Evolutionary conservation across 2,113 vertebrate species (phyloP), one percentile per base, ranked within the genome.

Genomic region (Thunnus maccoyii): DNA sequence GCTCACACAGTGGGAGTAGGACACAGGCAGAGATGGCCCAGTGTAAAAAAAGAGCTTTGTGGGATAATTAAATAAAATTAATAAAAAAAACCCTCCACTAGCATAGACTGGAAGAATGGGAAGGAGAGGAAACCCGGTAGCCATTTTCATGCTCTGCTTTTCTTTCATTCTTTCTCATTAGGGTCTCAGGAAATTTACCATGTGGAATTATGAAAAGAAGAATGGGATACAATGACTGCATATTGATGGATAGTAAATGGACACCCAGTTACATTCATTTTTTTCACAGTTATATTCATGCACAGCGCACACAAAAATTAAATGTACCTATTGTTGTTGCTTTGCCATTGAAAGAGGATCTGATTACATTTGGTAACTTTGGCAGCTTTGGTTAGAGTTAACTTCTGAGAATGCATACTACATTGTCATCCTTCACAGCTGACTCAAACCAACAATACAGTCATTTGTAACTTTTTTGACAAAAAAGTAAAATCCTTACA

Each of bases 41-140:
- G 86, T 90, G 77, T 84, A 89, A 92, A 94, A 83, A 80, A 91
- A 91, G 73, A 79, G 87, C 86, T 93, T 91, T 87, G 86, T 85
- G 88, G 88, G 88, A 95, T 96, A 96, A 96, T 96, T 95, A 95
- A 95, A 95, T 95, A 93, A 94, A 95, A 95, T 94, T 93, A 92
- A 94, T 94, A 94, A 94, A 92, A 92, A 93, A 88, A 76, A 56
- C 69, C 41, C 56, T 86, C 74, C 65, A 78, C 86, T 27, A 68
- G 81, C 83, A 79, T 50, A 83, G 82, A 83, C 71, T 71, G 79
- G 72, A 75, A 93, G 87, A 95, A 92, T 85, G 76, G 78, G 75
- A 77, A 71, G 47, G 72, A 80, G 88, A 87, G 80, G 68, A 81
- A 84, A 89, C 84, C 93, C 86, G 46, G 76, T 78, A 92, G 92